Conservation (phyloP, 2,888 invertebrate species). For the Ectropis crepuscularia region DNA sequence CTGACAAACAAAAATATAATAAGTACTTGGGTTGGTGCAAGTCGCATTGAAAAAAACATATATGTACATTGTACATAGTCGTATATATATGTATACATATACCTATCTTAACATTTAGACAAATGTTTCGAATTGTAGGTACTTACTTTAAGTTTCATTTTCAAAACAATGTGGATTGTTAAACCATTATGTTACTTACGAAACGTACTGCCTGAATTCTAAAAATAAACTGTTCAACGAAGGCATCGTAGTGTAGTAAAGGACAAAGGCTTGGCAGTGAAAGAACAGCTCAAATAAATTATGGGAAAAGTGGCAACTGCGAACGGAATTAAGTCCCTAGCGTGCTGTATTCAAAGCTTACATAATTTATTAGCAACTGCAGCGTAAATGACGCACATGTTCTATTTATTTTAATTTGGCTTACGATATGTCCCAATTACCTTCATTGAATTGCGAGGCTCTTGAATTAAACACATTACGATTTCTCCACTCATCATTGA, state of each 20-base stretch:
- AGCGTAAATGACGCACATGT: conserved; percentile 40
- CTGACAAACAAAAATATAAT: conserved; percentile 38
- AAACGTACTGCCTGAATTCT: too few species aligned
- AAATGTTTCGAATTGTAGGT: too few species aligned
- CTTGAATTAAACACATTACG: conserved; percentile 19
- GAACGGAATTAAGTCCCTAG: conserved; percentile 43
- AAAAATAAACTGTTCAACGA: too few species aligned
- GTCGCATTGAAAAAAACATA: conserved; percentile 5
- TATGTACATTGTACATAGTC: too few species aligned
- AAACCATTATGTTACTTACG: too few species aligned
- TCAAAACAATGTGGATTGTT: too few species aligned
- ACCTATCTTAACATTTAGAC: background rate
- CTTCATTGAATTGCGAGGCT: conserved; percentile 44
- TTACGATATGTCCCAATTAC: conserved; percentile 51
- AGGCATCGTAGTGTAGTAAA: background rate
- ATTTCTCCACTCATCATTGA: conserved; percentile 37
- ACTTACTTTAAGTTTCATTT: too few species aligned
- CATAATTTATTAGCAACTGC: conserved; percentile 62
- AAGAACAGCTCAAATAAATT: conserved; percentile 38
- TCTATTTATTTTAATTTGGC: conserved; percentile 51
- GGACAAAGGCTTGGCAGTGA: conserved; percentile 27
- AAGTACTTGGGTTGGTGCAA: conserved; percentile 11
- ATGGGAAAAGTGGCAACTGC: conserved; percentile 60
- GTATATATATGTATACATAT: too few species aligned
- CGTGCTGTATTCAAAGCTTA: conserved; percentile 49